Conservation (phyloP, 2,888 invertebrate genomes). For the Ophion obscuratus region DNA sequence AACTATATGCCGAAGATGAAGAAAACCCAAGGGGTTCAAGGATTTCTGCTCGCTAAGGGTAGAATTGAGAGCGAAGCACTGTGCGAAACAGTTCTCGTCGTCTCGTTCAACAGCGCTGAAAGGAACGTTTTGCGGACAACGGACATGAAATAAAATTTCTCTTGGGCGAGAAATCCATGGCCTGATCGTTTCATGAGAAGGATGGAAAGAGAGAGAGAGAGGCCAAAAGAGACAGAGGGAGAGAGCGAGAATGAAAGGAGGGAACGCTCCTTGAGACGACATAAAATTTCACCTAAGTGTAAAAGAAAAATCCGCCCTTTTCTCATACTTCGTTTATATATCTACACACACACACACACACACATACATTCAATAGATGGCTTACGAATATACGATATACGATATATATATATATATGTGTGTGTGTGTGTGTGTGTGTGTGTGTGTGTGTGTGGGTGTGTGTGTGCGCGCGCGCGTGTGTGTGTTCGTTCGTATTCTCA, state of each 20-base stretch:
- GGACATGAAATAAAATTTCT: slow-evolving; percentile 66
- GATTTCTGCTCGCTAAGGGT: slow-evolving; percentile 30
- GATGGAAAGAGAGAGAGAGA: slow-evolving; percentile 3
- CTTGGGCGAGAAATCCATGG: slow-evolving; percentile 35
- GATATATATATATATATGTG: background rate
- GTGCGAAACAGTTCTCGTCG: slow-evolving; percentile 50
- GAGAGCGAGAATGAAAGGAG: slow-evolving; percentile 12
- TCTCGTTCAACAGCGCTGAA: slow-evolving; percentile 61
- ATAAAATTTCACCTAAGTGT: slow-evolving; percentile 68
- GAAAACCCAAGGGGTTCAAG: slow-evolving; percentile 42
- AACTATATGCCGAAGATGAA: slow-evolving; percentile 50
- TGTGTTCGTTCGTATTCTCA: slow-evolving; percentile 12
- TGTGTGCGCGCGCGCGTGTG: too few species aligned
- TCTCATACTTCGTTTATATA: slow-evolving; percentile 27
- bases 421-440: too few species aligned
- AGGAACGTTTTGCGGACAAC: slow-evolving; percentile 68
- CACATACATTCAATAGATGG: slow-evolving; percentile 4
- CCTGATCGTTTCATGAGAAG: slow-evolving; percentile 5
- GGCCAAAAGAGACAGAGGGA: background rate
- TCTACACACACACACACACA: background rate
- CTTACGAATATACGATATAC: background rate
- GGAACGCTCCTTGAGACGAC: slow-evolving; percentile 57
- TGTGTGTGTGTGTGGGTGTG: too few species aligned
- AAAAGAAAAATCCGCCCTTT: slow-evolving; percentile 57
- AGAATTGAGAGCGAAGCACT: slow-evolving; percentile 38